Base-by-base conservation (phyloP, 2,797 vertebrate species). In the Sitta carolinensis region DNA sequence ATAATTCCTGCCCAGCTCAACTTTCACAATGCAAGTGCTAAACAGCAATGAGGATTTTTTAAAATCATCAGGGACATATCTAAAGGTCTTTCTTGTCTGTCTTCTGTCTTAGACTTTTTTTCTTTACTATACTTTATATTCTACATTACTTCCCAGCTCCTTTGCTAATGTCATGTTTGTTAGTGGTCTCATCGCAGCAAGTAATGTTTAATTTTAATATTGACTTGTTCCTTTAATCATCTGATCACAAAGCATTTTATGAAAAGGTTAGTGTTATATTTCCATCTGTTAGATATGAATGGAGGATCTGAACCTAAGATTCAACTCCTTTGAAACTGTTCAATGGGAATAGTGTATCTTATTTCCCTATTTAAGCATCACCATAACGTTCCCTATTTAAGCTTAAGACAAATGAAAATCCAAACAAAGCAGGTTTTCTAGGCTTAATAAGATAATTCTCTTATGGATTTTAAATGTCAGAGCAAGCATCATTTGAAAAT, bases 171-270 rank as follows among this genome's bases (percentile, higher is more conserved):
- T 47, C 27, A 38, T 38, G 42, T 74, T 70, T 50, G 17, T 54
- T 38, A 62, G 10, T 0, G 0, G 38, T 23, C 9, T 19, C 6
- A 7, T 42, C 16, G 68, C 17, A 74, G 10, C 4, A 40, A 68
- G 10, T 30, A 75, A 72, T 27, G 15, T 64, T 90, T 86, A 43
- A 45, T 81, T 92, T 92, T 64, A 68, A 64, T 69, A 43, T 54
- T 73, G 7, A 3, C 16, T 81, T 89, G 18, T 81, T 76, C 23
- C 20, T 88, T 84, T 84, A 84, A 62, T 79, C 55, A 69, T 32
- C 25, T 76, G 52, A 66, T 82, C 30, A 68, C 47, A 91, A 66
- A 90, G 6, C 10, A 69, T 40, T 88, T 87, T 67, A 57, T 7
- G 7, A 63, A 88, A 86, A 81, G 17, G 5, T 93, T 80, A 73